A percentile compares a stretch with the other conserved stretches of the same genome.
phyloP scores from a whole-genome alignment of 2,113 vertebrate species.

The Urocitellus parryii region DNA sequence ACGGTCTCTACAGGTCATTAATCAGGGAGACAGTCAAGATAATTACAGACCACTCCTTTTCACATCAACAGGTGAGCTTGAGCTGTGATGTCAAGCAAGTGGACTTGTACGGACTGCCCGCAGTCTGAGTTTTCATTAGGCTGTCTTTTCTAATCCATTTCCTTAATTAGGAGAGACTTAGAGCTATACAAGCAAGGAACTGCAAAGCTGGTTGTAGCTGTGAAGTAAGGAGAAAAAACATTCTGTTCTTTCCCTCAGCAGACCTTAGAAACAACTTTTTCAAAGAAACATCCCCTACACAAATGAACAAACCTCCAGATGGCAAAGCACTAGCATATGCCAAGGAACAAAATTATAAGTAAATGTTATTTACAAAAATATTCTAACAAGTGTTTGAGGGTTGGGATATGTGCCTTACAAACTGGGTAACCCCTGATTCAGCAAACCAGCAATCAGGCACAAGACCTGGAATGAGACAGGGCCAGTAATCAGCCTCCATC shows the following conservation, averaged over 20 bases:
- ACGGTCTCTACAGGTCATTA: background rate
- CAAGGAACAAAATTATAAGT: background rate
- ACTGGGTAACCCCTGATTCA: background rate
- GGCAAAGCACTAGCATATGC: background rate
- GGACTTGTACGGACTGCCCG: background rate
- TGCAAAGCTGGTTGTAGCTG: constrained; percentile 8
- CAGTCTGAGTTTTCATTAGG: background rate
- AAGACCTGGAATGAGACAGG: background rate
- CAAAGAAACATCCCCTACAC: background rate
- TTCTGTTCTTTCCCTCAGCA: constrained; percentile 38
- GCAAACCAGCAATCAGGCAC: background rate
- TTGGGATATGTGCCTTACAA: background rate
- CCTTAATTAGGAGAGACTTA: constrained; percentile 50
- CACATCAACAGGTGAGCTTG: background rate
- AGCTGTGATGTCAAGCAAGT: background rate
- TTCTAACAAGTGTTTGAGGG: background rate
- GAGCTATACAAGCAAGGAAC: background rate
- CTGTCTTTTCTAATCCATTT: constrained; percentile 30
- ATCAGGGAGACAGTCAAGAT: background rate
- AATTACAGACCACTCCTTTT: background rate
- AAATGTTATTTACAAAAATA: constrained; percentile 3
- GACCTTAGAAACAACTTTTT: constrained; percentile 25
- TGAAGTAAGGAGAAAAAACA: constrained; percentile 24
- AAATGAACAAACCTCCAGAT: constrained; percentile 40
- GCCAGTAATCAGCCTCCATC: background rate